A percentile compares a stretch with the other conserved stretches of the same genome.
phyloP scores from a whole-genome alignment of 1,140 invertebrate species.

The Intoshia linei region DNA sequence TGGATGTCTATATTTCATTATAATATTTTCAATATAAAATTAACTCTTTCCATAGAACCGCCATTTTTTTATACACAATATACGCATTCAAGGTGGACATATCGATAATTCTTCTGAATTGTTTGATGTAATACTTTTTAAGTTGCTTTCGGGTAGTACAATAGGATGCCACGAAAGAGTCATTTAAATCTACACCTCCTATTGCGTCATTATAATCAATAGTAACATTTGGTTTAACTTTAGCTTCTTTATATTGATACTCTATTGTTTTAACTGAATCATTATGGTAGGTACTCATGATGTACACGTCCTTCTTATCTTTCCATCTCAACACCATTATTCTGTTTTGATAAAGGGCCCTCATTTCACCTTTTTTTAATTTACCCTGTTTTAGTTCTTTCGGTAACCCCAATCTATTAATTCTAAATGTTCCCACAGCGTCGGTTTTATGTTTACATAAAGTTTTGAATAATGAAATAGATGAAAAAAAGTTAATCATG shows the following conservation, averaged over 20 bases:
- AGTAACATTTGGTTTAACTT: neutral
- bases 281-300: neutral
- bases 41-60: too few species aligned
- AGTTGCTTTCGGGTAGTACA: neutral
- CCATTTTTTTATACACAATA: too few species aligned
- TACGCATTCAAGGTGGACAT: neutral
- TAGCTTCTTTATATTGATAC: neutral
- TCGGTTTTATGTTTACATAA: neutral
- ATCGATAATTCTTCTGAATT: neutral
- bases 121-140: neutral
- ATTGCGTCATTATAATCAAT: neutral
- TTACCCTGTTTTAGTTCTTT: neutral
- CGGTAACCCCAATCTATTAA: neutral
- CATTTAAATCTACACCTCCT: neutral
- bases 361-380: neutral
- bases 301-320: neutral
- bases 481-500: neutral
- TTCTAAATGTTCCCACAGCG: neutral
- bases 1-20: too few species aligned
- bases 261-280: neutral
- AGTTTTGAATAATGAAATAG: neutral
- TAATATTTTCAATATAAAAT: too few species aligned
- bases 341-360: neutral
- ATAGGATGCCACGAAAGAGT: neutral
- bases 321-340: neutral